phyloP scores from a whole-genome alignment of 2,888 invertebrate species.

The Thelaira solivaga region DNA sequence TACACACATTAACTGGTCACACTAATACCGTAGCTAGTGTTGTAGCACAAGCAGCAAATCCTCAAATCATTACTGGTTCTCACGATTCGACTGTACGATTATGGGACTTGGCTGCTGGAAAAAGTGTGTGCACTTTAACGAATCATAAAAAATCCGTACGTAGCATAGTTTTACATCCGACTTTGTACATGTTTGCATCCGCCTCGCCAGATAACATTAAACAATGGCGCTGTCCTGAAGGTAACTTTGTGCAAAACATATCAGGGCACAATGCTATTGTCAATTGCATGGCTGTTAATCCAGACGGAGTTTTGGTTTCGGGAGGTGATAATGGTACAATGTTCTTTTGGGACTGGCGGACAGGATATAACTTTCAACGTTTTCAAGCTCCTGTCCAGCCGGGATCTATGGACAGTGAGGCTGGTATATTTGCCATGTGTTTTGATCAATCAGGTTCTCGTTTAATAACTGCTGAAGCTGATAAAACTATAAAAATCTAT shows the following conservation, averaged over 20 bases:
- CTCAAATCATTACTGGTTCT: slow-evolving; percentile 94
- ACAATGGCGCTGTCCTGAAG: slow-evolving; percentile 99
- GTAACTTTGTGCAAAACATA: slow-evolving; percentile 97
- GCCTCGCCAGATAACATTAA: slow-evolving; percentile 99
- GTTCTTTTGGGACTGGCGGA: slow-evolving; percentile 99
- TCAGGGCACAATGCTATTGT: slow-evolving; percentile 98
- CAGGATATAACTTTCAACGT: slow-evolving; percentile 98
- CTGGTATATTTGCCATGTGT: slow-evolving; percentile 86
- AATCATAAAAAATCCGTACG: slow-evolving; percentile 98
- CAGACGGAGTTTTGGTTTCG: slow-evolving; percentile 96
- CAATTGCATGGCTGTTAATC: slow-evolving; percentile 96
- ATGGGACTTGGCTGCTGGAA: slow-evolving; percentile 98
- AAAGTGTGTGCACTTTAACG: slow-evolving; percentile 94
- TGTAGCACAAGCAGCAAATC: slow-evolving; percentile 94
- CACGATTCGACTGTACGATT: slow-evolving; percentile 98
- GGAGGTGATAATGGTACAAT: slow-evolving; percentile 99
- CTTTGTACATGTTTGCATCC: slow-evolving; percentile 94
- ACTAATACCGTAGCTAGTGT: slow-evolving; percentile 98
- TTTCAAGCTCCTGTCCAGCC: slow-evolving; percentile 96
- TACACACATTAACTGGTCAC: slow-evolving; percentile 96
- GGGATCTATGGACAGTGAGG: slow-evolving; percentile 98
- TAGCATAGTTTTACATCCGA: slow-evolving; percentile 89
- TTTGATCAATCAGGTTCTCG: not conserved
- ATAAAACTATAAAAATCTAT: slow-evolving; percentile 99
- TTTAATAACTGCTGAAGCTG: slow-evolving; percentile 85